These are phyloP conservation scores for Carettochelys insculpta DNA, from an alignment of 2,113 vertebrate species.

Conservation along the genomic window DNA sequence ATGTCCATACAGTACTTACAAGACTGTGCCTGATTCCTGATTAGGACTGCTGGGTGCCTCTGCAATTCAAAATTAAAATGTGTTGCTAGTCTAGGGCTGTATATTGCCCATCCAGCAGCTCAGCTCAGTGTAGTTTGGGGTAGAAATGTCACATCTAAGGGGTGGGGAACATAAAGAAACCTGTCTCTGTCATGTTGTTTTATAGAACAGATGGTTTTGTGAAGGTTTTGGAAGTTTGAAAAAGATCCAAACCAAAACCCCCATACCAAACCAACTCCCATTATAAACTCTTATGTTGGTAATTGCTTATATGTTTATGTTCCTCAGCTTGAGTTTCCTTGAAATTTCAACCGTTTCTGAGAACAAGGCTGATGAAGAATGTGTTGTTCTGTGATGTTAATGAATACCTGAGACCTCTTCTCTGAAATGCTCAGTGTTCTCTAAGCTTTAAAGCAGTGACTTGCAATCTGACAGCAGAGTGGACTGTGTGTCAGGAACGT, in stretches of 20 bases:
- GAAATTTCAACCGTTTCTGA: background rate
- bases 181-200: background rate
- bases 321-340: background rate
- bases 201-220: background rate
- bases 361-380: background rate
- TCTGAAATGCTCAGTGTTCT: background rate
- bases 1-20: background rate
- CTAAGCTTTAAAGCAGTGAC: background rate
- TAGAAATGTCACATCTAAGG: background rate
- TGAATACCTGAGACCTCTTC: background rate
- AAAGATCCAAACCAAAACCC: background rate
- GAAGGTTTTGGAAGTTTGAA: background rate
- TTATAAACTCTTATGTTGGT: background rate
- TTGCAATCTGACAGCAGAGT: background rate
- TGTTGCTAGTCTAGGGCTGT: background rate
- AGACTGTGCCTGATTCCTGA: background rate
- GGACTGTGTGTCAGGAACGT: background rate
- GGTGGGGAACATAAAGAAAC: background rate
- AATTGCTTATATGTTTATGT: background rate
- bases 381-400: background rate
- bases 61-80: background rate
- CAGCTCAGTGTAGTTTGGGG: background rate
- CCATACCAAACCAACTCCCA: background rate
- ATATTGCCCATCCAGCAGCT: background rate
- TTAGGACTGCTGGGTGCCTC: background rate